These are phyloP conservation scores for Syngnathus scovelli DNA, from an alignment of 2,113 vertebrate genomes.

Conservation along the genomic window DNA sequence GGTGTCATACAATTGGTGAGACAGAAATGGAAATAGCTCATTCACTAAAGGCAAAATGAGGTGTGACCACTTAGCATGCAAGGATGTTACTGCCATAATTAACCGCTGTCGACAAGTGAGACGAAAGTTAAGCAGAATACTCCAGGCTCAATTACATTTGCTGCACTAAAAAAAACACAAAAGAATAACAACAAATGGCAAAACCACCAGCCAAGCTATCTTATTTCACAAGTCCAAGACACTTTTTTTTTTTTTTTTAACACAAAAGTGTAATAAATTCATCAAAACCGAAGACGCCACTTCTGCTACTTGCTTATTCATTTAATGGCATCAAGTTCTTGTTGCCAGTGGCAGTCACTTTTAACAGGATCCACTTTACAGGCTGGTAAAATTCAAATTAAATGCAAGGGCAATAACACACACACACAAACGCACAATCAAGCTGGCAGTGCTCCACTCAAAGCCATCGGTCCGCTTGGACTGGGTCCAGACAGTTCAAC, in stretches of 20 bases:
- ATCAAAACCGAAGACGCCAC: background rate
- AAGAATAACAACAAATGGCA: background rate
- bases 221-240: background rate
- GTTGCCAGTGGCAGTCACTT: background rate
- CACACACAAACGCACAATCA: conserved; percentile 15
- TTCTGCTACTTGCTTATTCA: background rate
- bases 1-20: background rate
- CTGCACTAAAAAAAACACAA: background rate
- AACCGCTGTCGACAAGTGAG: background rate
- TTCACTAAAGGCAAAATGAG: background rate
- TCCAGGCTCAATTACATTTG: background rate
- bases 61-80: background rate
- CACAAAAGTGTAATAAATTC: background rate
- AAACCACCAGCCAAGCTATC: background rate
- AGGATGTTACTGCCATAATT: background rate
- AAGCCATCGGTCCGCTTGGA: conserved; percentile 36
- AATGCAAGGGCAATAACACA: conserved; percentile 31
- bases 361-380: conserved; percentile 18
- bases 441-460: conserved; percentile 46
- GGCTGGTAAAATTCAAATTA: conserved; percentile 28
- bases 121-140: background rate
- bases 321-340: background rate
- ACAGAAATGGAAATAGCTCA: background rate
- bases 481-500: conserved; percentile 13
- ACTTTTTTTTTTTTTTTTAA: too few relatives aligned